Evolutionary conservation across 2,888 invertebrate species (phyloP), one percentile per base, ranked within the genome.

Genomic region (Frankliniella intonsa): DNA sequence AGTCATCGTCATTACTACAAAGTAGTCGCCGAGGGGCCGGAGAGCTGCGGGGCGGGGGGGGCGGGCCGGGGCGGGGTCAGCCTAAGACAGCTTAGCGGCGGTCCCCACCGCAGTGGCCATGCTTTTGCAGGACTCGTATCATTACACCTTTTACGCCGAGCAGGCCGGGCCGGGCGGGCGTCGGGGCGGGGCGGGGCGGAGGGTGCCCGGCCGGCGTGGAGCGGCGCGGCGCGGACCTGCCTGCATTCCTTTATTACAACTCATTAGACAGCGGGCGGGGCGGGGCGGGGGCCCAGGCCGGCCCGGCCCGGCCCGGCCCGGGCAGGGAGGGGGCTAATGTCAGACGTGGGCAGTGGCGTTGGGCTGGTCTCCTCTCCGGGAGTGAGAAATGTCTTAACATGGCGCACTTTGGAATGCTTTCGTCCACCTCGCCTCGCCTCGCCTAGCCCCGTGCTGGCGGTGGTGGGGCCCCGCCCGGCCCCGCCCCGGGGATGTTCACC

Each of bases 221-320:
- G 38, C 5, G 38, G 38, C 2, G 38, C 38, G 5, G 38, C 38
- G 38, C 38, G 38, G 38, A 38, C 38, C 38, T 62, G 22, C 69
- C 69, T 76, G 69, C 69, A 76, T 69, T 69, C 69, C 69, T 69
- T 69, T 69, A 69, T 76, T 76, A 76, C 69, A 76, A 76, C 25
- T 76, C 69, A 76, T 76, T 76, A 76, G 69, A 76, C 22, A 22
- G 69, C n/a, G 25, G 22, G 69, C 5, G 55, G 17, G 14, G 19
- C 55, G 14, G 55, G 55, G 17, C 55, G 55, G 14, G 55, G 55
- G 55, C 55, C 11, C 17, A 14, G 55, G 14, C 14, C 19, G 17
- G 14, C 14, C 5, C 14, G 14, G 19, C 55, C 17, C 14, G 55
- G 12, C 14, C 14, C 7, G 55, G 55, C 55, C 55, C 55, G 12